Percentiles rank a stretch among this genome's conserved stretches.
Evolutionary conservation across 1,140 invertebrate genomes (phyloP).

Genomic region (roundworm (Caenorhabditis elegans)): WBcel235 BX284604.4:12272001-12272500

Average conservation of each 20-base stretch:
- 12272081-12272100: slow-evolving; percentile 51
- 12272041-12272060: slow-evolving; percentile 7
- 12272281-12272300: background rate
- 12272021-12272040: background rate
- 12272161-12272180: slow-evolving; percentile 13
- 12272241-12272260: slow-evolving; percentile 46
- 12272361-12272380: background rate
- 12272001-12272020: slow-evolving; percentile 47
- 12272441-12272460: background rate
- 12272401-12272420: background rate
- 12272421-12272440: background rate
- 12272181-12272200: slow-evolving; percentile 38
- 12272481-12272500: background rate
- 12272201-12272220: background rate
- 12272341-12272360: background rate
- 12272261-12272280: slow-evolving; percentile 35
- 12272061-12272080: background rate
- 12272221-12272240: slow-evolving; percentile 11
- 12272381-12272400: background rate
- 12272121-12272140: slow-evolving; percentile 55
- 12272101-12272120: slow-evolving; percentile 56
- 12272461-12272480: slow-evolving; percentile 1
- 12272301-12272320: background rate
- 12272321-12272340: background rate
- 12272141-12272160: slow-evolving; percentile 44